Percentiles rank a stretch among this genome's conserved stretches.
Evolutionary conservation across 1,140 invertebrate species (phyloP).

Genomic region (Drosophila chauvacae): DNA sequence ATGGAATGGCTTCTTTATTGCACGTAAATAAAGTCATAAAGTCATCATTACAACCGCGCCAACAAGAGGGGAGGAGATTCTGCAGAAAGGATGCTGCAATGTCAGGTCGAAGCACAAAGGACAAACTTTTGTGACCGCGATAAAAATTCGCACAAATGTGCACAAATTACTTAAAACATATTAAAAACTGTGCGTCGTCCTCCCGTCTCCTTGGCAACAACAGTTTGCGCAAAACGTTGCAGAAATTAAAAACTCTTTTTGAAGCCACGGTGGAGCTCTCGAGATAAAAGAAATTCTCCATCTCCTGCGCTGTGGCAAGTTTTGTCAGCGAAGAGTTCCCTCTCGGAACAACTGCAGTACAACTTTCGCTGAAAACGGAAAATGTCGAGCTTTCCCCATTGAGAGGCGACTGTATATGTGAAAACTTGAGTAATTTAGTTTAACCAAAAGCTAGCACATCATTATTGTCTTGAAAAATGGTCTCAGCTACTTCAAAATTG

Average conservation of each 20-base stretch:
- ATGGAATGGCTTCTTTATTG: slow-evolving; percentile 73
- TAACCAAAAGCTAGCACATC: background rate
- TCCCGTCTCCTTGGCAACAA: background rate
- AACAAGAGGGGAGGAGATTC: slow-evolving; percentile 35
- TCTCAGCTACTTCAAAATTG: background rate
- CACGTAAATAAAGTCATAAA: slow-evolving; percentile 82
- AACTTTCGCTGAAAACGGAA: slow-evolving; percentile 1
- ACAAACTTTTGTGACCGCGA: slow-evolving; percentile 75
- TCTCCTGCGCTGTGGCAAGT: slow-evolving; percentile 18
- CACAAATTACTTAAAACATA: slow-evolving; percentile 80
- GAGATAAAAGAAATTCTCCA: slow-evolving; percentile 51
- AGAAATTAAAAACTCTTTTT: slow-evolving; percentile 64
- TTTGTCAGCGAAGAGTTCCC: slow-evolving; percentile 2
- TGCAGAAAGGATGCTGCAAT: slow-evolving; percentile 1
- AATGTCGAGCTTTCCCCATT: slow-evolving; percentile 7
- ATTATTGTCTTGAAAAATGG: background rate
- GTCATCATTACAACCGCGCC: slow-evolving; percentile 75
- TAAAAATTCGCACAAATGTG: slow-evolving; percentile 76
- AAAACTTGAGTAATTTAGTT: slow-evolving; percentile 23
- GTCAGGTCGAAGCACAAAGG: slow-evolving; percentile 49
- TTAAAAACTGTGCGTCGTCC: slow-evolving; percentile 56
- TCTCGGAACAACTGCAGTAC: slow-evolving; percentile 11
- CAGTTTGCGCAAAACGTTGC: slow-evolving; percentile 58
- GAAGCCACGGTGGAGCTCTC: slow-evolving; percentile 4
- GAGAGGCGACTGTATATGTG: slow-evolving; percentile 5